These are phyloP conservation scores for Mormyrus proboscirostris DNA, from an alignment of 2,797 vertebrate genomes.

Conservation along the genomic window DNA sequence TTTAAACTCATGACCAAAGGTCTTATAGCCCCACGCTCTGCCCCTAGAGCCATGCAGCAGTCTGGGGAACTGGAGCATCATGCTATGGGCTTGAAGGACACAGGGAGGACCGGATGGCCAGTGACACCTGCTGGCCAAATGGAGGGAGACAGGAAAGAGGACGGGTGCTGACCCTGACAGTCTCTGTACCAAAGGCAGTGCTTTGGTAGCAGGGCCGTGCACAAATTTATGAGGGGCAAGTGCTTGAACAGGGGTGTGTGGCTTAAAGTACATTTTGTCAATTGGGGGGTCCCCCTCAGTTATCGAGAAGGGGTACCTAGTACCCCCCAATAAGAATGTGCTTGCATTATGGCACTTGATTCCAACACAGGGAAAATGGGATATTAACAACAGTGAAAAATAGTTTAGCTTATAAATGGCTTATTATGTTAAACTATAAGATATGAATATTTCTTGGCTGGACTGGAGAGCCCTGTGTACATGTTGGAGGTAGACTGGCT, in stretches of 20 bases:
- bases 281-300: neutral
- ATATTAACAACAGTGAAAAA: slow-evolving; percentile 26
- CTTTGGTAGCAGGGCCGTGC: neutral
- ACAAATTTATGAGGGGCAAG: neutral
- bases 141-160: too few relatives aligned
- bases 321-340: neutral
- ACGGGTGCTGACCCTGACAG: too few relatives aligned
- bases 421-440: neutral
- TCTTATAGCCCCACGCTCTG: neutral
- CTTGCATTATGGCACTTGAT: neutral
- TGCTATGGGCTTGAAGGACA: neutral
- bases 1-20: neutral
- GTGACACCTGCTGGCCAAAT: too few relatives aligned
- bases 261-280: neutral
- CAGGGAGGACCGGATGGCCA: neutral
- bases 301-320: neutral
- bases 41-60: neutral
- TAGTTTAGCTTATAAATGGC: slow-evolving; percentile 6
- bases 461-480: neutral
- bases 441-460: neutral
- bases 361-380: neutral
- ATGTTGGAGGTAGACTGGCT: slow-evolving; percentile 48
- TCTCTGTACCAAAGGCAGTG: neutral
- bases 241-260: neutral
- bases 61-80: neutral